Evolutionary conservation across 2,113 vertebrate species (phyloP).

Genomic region (Psilopogon haemacephalus): DNA sequence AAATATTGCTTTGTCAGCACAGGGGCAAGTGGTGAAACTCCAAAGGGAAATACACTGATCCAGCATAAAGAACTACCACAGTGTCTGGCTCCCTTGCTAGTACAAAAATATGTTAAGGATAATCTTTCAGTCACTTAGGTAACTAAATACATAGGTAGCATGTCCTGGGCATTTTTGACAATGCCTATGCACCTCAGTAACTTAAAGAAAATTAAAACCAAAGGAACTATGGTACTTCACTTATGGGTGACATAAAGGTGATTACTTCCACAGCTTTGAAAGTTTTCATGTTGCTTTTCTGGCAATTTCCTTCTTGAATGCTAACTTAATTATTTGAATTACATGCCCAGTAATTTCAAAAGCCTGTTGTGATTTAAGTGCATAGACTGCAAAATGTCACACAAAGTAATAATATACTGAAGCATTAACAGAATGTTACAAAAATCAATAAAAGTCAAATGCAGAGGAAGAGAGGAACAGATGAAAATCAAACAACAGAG

Average conservation of each 20-base stretch:
- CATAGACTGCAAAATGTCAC: slow-evolving; percentile 41
- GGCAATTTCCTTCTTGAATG: neutral
- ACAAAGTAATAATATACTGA: slow-evolving; percentile 17
- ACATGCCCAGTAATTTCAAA: slow-evolving; percentile 18
- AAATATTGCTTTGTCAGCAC: neutral
- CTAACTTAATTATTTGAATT: slow-evolving; percentile 6
- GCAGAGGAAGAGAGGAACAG: slow-evolving; percentile 5
- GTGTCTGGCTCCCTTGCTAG: neutral
- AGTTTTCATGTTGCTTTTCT: neutral
- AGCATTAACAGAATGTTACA: slow-evolving; percentile 37
- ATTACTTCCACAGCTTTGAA: neutral
- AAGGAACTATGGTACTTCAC: neutral
- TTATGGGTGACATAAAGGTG: neutral
- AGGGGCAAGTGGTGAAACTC: neutral
- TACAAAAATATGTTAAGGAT: neutral
- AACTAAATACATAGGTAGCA: neutral
- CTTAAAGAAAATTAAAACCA: neutral
- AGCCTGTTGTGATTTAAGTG: neutral
- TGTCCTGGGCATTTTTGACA: neutral
- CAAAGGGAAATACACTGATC: neutral
- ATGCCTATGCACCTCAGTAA: neutral
- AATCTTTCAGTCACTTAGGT: neutral
- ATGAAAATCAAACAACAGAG: neutral
- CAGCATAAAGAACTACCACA: neutral
- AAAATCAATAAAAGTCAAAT: slow-evolving; percentile 42